Conservation (phyloP, 53 echinoderm and acorn worm species). For the Actinopyga echinites region DNA sequence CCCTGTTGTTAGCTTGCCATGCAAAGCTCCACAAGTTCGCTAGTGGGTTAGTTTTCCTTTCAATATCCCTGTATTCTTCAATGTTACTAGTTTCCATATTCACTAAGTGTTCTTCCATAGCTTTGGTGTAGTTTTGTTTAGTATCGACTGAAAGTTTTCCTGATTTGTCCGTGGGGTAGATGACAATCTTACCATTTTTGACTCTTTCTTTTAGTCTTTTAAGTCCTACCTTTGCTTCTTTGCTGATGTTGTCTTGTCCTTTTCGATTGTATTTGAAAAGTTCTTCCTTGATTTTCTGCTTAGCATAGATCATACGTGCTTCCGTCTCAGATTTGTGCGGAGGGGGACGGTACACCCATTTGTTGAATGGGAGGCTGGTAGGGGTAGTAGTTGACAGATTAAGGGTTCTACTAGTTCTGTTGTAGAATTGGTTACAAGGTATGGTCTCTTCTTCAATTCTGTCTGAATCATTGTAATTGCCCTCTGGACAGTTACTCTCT, state of each 20-base stretch:
- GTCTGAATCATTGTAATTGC: neutral
- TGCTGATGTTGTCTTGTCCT: conserved; percentile 17
- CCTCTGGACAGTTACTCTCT: neutral
- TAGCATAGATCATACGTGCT: neutral
- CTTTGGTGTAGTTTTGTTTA: neutral
- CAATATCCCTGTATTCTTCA: conserved; percentile 3
- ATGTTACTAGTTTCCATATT: neutral
- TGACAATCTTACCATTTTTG: neutral
- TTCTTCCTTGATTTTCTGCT: conserved; percentile 18
- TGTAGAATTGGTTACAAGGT: neutral
- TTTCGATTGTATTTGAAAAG: neutral
- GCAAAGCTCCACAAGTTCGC: neutral
- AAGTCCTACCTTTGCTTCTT: neutral
- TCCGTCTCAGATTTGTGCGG: neutral
- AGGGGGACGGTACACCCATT: conserved; percentile 1
- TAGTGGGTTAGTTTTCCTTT: conserved; percentile 6
- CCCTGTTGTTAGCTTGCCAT: conserved; percentile 20
- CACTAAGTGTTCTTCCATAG: conserved; percentile 4
- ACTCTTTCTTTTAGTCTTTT: neutral
- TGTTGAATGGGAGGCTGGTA: conserved; percentile 13
- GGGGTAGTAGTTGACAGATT: neutral
- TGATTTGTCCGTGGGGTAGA: conserved; percentile 32
- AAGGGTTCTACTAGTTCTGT: neutral
- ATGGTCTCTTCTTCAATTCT: neutral
- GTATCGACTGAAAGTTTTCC: conserved; percentile 2